Base-by-base conservation (phyloP, 2,113 vertebrate genomes). In the Amia ocellicauda region DNA sequence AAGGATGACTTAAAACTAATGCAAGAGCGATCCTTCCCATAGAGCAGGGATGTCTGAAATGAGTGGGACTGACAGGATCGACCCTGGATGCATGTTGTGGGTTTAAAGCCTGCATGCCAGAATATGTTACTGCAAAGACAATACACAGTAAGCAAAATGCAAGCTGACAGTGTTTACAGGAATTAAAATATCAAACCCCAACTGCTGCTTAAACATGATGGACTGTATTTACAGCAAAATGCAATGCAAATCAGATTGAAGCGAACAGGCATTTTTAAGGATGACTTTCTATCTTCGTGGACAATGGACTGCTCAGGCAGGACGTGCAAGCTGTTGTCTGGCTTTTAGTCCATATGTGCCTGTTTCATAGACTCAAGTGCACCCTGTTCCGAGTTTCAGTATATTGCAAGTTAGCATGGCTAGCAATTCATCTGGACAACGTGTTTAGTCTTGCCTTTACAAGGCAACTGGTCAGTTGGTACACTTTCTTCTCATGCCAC, bases 291-390 rank as follows among this genome's bases (percentile, higher is more conserved):
- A 26, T 19, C 49, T 68, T 62, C 23, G 57, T 71, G 72, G 83
- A 84, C 83, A 86, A 81, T 74, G 69, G 74, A 80, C 72, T 82
- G 88, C 71, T 85, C 83, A 88, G 82, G 74, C 85, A 81, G 76
- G 64, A 86, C 74, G 79, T 74, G 75, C 88, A 83, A 89, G 80
- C 85, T 88, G 88, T 86, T 64, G 64, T 76, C 76, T 74, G 69
- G 75, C 72, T 76, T 68, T 55, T 42, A 19, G 71, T 79, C 75
- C 86, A 80, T 80, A 81, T 80, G 80, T 70, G 78, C 65, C 47
- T 68, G 73, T 74, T 77, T 71, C 74, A 74, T 60, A 71, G 50
- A n/a, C n/a, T n/a, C n/a, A n/a, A n/a, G n/a, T n/a, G n/a, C n/a
- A n/a, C n/a, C n/a, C n/a, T n/a, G n/a, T n/a, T n/a, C n/a, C n/a